A percentile compares a stretch with the other conserved stretches of the same genome.
phyloP scores from a whole-genome alignment of 2,113 vertebrate genomes.

The Coracopsis vasa region DNA sequence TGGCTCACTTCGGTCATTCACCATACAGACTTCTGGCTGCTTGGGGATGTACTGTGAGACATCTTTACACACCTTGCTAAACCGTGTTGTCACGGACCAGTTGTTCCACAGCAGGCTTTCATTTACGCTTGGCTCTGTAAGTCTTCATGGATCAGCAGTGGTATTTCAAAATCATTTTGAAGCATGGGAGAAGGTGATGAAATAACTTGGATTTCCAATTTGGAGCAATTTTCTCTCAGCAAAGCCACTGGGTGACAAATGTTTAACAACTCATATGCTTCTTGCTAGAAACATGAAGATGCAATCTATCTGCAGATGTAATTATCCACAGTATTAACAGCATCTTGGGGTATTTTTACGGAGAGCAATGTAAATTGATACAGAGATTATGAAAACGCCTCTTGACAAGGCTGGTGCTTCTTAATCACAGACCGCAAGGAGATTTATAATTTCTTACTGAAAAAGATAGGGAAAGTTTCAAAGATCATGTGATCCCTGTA shows the following conservation, averaged over 20 bases:
- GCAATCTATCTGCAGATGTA: not conserved
- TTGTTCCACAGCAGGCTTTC: not conserved
- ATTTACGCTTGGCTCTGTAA: not conserved
- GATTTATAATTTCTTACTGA: not conserved
- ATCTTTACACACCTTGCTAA: not conserved
- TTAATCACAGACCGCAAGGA: not conserved
- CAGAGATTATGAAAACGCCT: not conserved
- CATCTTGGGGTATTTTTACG: not conserved
- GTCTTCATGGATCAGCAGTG: not conserved
- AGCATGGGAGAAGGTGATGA: not conserved
- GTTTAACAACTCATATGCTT: not conserved
- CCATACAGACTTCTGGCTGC: not conserved
- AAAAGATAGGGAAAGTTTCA: not conserved
- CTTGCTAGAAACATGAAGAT: not conserved
- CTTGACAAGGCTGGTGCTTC: not conserved
- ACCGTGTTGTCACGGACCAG: not conserved
- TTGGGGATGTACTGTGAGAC: accelerated
- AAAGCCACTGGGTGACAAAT: not conserved
- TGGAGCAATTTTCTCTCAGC: not conserved
- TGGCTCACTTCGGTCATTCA: not conserved
- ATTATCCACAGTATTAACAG: not conserved
- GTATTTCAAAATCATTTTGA: not conserved
- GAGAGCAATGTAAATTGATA: not conserved
- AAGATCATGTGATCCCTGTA: not conserved
- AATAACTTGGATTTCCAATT: not conserved